Evolutionary conservation across 2,888 invertebrate genomes (phyloP).

Genomic region (Eudasyphora cyanicolor): DNA sequence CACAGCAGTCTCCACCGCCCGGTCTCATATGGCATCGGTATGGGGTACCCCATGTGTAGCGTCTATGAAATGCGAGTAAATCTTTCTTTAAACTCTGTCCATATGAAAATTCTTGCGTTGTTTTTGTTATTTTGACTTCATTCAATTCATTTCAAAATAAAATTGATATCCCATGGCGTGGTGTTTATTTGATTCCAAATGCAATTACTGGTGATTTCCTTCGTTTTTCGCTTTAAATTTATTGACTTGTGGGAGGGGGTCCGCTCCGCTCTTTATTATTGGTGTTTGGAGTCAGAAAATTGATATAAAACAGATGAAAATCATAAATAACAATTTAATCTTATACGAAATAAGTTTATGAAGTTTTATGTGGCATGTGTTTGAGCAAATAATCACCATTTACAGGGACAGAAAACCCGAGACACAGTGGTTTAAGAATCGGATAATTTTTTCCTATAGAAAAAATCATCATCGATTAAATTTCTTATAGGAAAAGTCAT

Average conservation of each 20-base stretch:
- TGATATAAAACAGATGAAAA: constrained; percentile 32
- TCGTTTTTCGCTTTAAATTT: background rate
- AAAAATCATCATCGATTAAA: too few species aligned
- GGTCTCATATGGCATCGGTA: too few species aligned
- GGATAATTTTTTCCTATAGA: too few species aligned
- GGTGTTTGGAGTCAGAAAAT: background rate
- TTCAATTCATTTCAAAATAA: background rate
- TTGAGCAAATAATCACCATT: background rate
- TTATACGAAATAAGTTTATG: background rate
- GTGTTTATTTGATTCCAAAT: background rate
- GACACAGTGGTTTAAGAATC: too few species aligned
- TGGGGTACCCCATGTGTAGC: background rate
- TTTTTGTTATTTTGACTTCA: background rate
- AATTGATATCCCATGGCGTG: background rate
- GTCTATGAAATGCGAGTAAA: background rate
- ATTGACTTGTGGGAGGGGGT: background rate
- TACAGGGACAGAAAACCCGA: too few species aligned
- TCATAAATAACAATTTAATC: constrained; percentile 28
- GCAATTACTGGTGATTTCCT: background rate
- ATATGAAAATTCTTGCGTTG: background rate
- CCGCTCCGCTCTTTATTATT: background rate
- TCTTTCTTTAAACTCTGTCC: background rate
- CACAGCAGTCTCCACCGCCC: background rate
- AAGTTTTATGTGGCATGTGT: background rate
- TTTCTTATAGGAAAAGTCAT: too few species aligned